Conservation (phyloP, 2,888 invertebrate genomes). For the Lapara coniferarum region DNA sequence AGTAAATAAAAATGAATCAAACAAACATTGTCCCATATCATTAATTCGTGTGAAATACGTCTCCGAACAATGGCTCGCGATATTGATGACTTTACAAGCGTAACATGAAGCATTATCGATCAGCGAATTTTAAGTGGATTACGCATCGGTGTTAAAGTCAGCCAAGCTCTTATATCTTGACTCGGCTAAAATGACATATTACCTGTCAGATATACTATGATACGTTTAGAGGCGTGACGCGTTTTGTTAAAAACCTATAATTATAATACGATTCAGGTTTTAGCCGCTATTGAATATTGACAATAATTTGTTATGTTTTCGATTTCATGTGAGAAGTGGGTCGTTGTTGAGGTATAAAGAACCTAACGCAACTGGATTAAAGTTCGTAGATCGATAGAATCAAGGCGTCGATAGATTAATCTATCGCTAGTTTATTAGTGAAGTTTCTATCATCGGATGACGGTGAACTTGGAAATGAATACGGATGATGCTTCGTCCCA, state of each 20-base stretch:
- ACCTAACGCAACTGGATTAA: background rate
- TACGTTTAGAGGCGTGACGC: slow-evolving; percentile 63
- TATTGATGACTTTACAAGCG: slow-evolving; percentile 37
- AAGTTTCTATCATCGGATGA: background rate
- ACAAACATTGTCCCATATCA: slow-evolving; percentile 23
- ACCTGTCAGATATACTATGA: slow-evolving; percentile 61
- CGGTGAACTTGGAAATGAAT: background rate
- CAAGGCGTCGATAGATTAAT: background rate
- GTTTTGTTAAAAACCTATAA: slow-evolving; percentile 67
- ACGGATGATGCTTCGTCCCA: slow-evolving; percentile 8
- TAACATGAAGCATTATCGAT: slow-evolving; percentile 34
- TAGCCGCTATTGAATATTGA: slow-evolving; percentile 70
- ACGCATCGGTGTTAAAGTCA: slow-evolving; percentile 54
- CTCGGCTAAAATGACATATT: slow-evolving; percentile 71
- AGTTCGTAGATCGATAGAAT: too few relatives aligned
- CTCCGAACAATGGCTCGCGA: slow-evolving; percentile 29
- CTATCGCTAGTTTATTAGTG: background rate
- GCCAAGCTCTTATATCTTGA: slow-evolving; percentile 54
- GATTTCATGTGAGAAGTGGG: slow-evolving; percentile 61
- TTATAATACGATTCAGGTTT: slow-evolving; percentile 67
- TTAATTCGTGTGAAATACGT: slow-evolving; percentile 16
- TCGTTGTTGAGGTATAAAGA: slow-evolving; percentile 30
- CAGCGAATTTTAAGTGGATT: slow-evolving; percentile 33
- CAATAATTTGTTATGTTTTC: slow-evolving; percentile 63
- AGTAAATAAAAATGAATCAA: slow-evolving; percentile 4